Evolutionary conservation across 2,888 invertebrate genomes (phyloP).

Genomic region (Hirtodrosophila cameraria): DNA sequence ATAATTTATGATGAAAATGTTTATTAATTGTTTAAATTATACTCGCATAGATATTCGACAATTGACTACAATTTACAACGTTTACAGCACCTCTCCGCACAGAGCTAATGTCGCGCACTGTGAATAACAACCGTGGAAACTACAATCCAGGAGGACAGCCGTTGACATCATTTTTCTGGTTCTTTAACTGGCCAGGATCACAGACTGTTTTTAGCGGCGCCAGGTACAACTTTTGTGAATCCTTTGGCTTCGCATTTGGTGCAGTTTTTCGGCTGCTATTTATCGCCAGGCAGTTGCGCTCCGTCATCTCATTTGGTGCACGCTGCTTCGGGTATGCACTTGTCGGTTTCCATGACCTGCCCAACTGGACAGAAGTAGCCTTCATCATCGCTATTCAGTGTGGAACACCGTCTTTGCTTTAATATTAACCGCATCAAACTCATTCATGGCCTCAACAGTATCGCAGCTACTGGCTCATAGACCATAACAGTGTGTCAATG

Average conservation of each 20-base stretch:
- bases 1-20: too few species aligned
- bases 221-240: conserved; percentile 85
- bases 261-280: conserved; percentile 89
- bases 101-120: conserved; percentile 86
- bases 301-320: conserved; percentile 91
- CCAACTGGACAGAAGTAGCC: conserved; percentile 94
- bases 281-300: conserved; percentile 87
- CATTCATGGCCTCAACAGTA: conserved; percentile 67
- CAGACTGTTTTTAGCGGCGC: conserved; percentile 89
- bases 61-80: conserved; percentile 86
- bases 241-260: conserved; percentile 87
- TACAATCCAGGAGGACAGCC: conserved; percentile 87
- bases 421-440: conserved; percentile 79
- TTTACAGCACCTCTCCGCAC: conserved; percentile 88
- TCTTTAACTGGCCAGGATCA: conserved; percentile 89
- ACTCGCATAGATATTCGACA: conserved; percentile 74
- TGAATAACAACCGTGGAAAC: conserved; percentile 87
- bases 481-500: conserved; percentile 84
- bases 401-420: conserved; percentile 72
- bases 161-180: conserved; percentile 87
- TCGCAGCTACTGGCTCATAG: conserved; percentile 83
- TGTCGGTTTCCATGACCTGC: conserved; percentile 88
- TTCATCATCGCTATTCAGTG: conserved; percentile 85
- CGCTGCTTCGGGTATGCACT: conserved; percentile 88
- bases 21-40: too few species aligned